phyloP scores from a whole-genome alignment of 1,140 invertebrate genomes.

The Bombus waltoni region DNA sequence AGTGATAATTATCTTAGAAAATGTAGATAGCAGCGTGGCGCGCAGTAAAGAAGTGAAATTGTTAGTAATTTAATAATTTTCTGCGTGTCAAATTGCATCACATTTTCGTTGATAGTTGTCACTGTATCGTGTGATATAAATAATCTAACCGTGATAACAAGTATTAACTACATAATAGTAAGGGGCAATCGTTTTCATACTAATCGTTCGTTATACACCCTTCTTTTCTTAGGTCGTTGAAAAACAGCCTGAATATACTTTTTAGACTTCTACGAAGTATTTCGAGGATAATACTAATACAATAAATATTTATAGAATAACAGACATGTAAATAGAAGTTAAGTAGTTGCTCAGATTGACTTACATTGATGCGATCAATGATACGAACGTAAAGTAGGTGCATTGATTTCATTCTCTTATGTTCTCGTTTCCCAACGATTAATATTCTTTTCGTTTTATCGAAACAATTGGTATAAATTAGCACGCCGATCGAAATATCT shows the following conservation, averaged over 20 bases:
- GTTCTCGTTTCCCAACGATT: not conserved
- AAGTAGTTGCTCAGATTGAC: slow-evolving; percentile 25
- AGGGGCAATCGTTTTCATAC: slow-evolving; percentile 16
- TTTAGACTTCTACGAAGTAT: not conserved
- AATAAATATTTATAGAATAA: slow-evolving; percentile 48
- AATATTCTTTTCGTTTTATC: not conserved
- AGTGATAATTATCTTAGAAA: not conserved
- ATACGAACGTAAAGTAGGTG: slow-evolving; percentile 20
- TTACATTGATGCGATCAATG: not conserved
- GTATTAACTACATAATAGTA: slow-evolving; percentile 12
- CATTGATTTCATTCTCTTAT: not conserved
- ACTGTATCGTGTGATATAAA: not conserved
- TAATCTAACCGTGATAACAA: slow-evolving; percentile 11
- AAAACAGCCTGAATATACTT: slow-evolving; percentile 21
- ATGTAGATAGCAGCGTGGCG: not conserved
- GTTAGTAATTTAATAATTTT: not conserved
- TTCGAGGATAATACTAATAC: slow-evolving; percentile 1
- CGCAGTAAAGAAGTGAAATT: no score
- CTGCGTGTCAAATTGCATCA: not conserved
- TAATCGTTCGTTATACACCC: slow-evolving; percentile 20
- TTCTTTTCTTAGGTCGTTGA: slow-evolving; percentile 14
- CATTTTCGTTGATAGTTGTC: not conserved
- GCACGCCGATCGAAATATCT: not conserved
- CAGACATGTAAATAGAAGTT: slow-evolving; percentile 17
- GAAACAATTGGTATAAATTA: not conserved